A percentile compares a stretch with the other conserved stretches of the same genome.
These are phyloP conservation scores for Bombus vancouverensis DNA, from an alignment of 1,140 invertebrate genomes.

Conservation along the genomic window DNA sequence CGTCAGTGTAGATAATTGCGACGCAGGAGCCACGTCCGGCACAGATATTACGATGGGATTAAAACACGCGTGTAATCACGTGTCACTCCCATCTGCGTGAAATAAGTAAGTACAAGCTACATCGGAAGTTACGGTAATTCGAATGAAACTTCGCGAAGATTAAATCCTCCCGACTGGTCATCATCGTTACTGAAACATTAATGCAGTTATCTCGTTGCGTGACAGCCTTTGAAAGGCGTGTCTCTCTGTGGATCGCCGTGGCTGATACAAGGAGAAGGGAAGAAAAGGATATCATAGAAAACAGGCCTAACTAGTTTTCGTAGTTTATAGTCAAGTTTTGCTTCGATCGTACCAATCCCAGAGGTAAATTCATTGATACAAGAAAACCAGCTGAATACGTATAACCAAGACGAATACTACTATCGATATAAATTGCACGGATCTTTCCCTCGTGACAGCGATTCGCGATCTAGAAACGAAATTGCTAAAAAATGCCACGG, in stretches of 20 bases:
- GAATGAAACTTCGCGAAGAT: conserved; percentile 40
- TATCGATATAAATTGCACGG: conserved; percentile 23
- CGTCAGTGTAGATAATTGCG: not conserved
- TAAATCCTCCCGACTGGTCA: conserved; percentile 57
- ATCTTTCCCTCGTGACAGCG: not conserved
- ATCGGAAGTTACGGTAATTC: conserved; percentile 46
- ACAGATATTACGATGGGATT: conserved; percentile 10
- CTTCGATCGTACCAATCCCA: not conserved
- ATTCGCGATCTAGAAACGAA: not conserved
- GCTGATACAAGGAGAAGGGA: conserved; percentile 8
- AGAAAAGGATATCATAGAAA: conserved; percentile 36
- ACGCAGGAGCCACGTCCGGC: not conserved
- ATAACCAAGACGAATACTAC: conserved; percentile 4
- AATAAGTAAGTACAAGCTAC: conserved; percentile 19
- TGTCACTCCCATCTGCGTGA: conserved; percentile 31
- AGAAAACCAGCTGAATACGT: conserved; percentile 7
- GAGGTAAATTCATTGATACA: conserved; percentile 38
- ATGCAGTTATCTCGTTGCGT: conserved; percentile 61
- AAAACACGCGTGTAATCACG: conserved; percentile 42
- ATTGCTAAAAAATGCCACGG: not conserved
- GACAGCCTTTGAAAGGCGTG: conserved; percentile 62
- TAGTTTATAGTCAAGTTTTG: conserved; percentile 36
- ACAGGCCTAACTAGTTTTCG: conserved; percentile 62
- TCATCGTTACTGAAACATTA: conserved; percentile 48
- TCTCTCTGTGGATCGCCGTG: conserved; percentile 11